A percentile compares a stretch with the other conserved stretches of the same genome.
Conservation (phyloP, 2,888 invertebrate genomes). For the Rhodophaea formosa region DNA sequence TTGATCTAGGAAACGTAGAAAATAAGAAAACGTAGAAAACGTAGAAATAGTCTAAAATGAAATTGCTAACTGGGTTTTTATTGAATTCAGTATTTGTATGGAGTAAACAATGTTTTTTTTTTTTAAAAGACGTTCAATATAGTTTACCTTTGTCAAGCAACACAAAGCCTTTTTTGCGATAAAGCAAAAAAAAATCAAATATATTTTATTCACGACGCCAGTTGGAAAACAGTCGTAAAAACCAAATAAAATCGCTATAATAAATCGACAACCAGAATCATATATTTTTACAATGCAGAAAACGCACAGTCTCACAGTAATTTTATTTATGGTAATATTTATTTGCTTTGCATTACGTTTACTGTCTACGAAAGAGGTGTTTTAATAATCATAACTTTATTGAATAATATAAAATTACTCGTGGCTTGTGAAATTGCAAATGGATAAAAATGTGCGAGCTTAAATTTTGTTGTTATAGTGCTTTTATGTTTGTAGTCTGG, state of each 20-base stretch:
- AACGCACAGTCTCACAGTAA: constrained; percentile 1
- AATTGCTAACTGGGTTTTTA: no score
- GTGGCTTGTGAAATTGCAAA: background rate
- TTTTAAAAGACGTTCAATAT: no score
- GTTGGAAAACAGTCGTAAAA: constrained; percentile 19
- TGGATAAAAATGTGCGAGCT: background rate
- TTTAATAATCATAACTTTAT: background rate
- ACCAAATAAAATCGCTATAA: constrained; percentile 19
- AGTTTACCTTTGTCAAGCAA: background rate
- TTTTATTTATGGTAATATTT: constrained; percentile 17
- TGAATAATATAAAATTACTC: background rate
- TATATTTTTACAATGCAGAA: constrained; percentile 6
- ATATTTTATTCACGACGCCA: background rate
- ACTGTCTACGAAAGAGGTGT: background rate
- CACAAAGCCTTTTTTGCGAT: background rate
- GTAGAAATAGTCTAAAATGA: no score
- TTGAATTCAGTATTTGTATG: no score
- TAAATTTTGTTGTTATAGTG: background rate
- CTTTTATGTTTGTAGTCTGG: no score
- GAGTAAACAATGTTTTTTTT: no score
- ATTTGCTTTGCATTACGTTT: background rate
- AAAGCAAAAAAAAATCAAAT: background rate
- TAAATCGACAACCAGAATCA: constrained; percentile 12
- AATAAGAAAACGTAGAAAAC: no score
- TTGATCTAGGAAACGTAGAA: no score